Conservation (phyloP, 2,113 vertebrate species). For the Mobula hypostoma region DNA sequence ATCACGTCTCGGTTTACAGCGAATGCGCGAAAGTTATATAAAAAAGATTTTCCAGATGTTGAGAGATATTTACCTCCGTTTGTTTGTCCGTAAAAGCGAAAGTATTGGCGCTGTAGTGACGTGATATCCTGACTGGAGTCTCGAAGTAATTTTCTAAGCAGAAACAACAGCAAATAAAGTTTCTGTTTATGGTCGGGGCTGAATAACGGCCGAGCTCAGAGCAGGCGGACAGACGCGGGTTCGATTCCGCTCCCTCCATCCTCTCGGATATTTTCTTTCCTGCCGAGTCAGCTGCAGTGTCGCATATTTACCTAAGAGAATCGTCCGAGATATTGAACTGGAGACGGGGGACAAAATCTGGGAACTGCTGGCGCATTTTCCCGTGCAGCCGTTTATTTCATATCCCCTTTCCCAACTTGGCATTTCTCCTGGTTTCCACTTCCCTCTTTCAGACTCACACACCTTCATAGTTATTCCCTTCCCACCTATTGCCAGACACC, state of each 20-base stretch:
- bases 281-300: neutral
- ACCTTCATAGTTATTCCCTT: neutral
- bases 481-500: neutral
- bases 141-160: neutral
- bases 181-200: neutral
- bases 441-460: neutral
- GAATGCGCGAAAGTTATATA: neutral
- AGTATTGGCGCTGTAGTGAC: neutral
- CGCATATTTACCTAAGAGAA: neutral
- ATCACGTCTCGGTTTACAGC: neutral
- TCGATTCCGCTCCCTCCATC: neutral
- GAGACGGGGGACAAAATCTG: neutral
- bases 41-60: constrained; percentile 20
- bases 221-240: neutral
- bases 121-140: constrained; percentile 22
- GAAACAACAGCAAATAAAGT: neutral
- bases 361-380: neutral
- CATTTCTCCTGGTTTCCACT: neutral
- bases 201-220: neutral
- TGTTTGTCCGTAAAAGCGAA: constrained; percentile 3
- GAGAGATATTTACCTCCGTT: neutral
- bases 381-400: neutral
- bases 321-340: neutral
- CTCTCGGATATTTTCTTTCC: neutral
- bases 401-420: neutral